Conservation (phyloP, 2,113 vertebrate species). For the Ifrita kowaldi region DNA sequence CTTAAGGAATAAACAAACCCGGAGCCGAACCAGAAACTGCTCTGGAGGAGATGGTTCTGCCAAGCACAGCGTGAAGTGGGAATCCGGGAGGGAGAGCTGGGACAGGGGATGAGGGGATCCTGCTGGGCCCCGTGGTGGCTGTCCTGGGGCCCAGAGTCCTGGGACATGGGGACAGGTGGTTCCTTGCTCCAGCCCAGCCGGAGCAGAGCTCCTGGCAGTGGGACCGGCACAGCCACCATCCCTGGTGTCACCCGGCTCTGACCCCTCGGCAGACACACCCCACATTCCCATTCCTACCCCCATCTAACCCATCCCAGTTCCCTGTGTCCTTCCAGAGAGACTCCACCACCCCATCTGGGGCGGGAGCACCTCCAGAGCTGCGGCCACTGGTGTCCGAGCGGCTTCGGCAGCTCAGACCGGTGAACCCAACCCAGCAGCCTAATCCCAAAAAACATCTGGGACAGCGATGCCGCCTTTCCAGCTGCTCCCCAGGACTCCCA, state of each 20-base stretch:
- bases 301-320: not conserved
- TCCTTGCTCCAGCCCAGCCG: not conserved
- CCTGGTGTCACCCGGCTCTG: not conserved
- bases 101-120: not conserved
- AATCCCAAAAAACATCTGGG: not conserved
- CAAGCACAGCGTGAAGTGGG: not conserved
- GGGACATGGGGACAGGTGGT: not conserved
- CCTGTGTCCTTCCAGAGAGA: not conserved
- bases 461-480: rapidly evolving
- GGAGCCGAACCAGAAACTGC: not conserved
- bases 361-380: not conserved
- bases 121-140: not conserved
- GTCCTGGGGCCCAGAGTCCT: not conserved
- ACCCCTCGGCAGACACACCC: too few species aligned
- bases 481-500: not conserved
- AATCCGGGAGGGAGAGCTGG: not conserved
- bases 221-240: rapidly evolving
- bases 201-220: rapidly evolving
- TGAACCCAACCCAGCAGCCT: not conserved
- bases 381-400: rapidly evolving
- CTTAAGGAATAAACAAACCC: conserved; percentile 42
- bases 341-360: rapidly evolving
- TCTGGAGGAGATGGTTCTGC: not conserved
- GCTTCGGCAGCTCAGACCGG: not conserved
- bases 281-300: not conserved